These are phyloP conservation scores for Mobula hypostoma DNA, from an alignment of 2,113 vertebrate species.

Conservation along the genomic window DNA sequence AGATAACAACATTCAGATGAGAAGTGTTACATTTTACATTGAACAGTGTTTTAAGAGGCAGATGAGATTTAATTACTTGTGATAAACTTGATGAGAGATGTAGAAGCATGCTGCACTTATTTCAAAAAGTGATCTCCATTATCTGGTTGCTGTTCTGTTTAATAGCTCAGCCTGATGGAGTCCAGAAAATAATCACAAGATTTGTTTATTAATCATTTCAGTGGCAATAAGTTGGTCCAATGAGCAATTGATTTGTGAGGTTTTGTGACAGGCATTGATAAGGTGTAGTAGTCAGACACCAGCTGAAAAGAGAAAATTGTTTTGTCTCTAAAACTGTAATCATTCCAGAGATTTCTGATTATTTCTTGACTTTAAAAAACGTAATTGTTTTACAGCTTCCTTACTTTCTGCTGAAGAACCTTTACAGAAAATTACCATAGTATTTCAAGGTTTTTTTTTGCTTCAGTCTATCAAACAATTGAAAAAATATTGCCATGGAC, in stretches of 20 bases:
- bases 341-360: neutral
- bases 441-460: neutral
- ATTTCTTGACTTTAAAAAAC: neutral
- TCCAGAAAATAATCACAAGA: neutral
- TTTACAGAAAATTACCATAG: neutral
- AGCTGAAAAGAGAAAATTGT: neutral
- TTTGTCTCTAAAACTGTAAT: neutral
- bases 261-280: constrained; percentile 6
- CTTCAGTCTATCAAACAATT: neutral
- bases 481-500: neutral
- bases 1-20: no score
- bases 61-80: neutral
- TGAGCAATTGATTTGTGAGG: constrained; percentile 5
- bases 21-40: neutral
- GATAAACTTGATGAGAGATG: neutral
- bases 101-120: neutral
- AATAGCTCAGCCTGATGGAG: neutral
- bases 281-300: neutral
- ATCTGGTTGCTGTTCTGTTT: neutral
- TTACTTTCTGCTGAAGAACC: neutral
- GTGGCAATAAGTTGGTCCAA: neutral
- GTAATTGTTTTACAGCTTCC: neutral
- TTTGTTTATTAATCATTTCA: neutral
- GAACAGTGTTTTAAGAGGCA: neutral
- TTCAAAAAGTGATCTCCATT: neutral